Conservation (phyloP, 1,140 invertebrate species). For the Centruroides sculpturatus region DNA sequence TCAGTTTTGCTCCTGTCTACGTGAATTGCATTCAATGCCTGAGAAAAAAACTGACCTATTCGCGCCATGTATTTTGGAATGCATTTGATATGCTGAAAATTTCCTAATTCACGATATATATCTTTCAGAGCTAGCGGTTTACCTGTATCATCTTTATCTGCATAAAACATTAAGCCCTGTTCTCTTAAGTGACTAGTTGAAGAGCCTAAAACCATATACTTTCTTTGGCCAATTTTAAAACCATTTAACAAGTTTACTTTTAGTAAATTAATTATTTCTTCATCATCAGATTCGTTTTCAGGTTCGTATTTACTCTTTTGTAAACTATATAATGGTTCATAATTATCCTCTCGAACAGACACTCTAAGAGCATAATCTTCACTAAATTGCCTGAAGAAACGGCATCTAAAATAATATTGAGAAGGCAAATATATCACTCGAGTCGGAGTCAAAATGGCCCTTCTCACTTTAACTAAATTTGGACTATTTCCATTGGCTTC, state of each 20-base stretch:
- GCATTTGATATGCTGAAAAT: conserved; percentile 16
- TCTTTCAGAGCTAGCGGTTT: too few relatives aligned
- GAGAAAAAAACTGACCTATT: conserved; percentile 37
- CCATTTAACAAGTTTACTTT: conserved; percentile 10
- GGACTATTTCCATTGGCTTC: background rate
- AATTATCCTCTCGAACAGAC: conserved; percentile 14
- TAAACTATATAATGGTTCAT: conserved; percentile 3
- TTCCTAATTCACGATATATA: conserved; percentile 10
- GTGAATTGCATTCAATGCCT: conserved; percentile 49
- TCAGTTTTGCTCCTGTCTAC: conserved; percentile 17
- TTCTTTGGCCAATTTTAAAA: conserved; percentile 16
- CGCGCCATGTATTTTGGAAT: conserved; percentile 26
- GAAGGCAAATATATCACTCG: conserved; percentile 11
- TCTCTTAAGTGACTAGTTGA: conserved; percentile 25
- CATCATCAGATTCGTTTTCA: too few relatives aligned
- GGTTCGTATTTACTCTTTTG: too few relatives aligned
- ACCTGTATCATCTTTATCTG: conserved; percentile 10
- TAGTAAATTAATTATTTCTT: background rate
- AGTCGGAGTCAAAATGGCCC: conserved; percentile 14
- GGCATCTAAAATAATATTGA: conserved; percentile 11
- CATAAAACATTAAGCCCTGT: conserved; percentile 24
- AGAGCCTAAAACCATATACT: conserved; percentile 23
- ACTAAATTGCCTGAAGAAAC: conserved; percentile 13
- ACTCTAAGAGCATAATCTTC: conserved; percentile 15
- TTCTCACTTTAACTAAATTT: conserved; percentile 5